These are phyloP conservation scores for Hydrozoanthus gracilis DNA, from an alignment of 92 coral and sea anemone genomes.

Conservation along the genomic window DNA sequence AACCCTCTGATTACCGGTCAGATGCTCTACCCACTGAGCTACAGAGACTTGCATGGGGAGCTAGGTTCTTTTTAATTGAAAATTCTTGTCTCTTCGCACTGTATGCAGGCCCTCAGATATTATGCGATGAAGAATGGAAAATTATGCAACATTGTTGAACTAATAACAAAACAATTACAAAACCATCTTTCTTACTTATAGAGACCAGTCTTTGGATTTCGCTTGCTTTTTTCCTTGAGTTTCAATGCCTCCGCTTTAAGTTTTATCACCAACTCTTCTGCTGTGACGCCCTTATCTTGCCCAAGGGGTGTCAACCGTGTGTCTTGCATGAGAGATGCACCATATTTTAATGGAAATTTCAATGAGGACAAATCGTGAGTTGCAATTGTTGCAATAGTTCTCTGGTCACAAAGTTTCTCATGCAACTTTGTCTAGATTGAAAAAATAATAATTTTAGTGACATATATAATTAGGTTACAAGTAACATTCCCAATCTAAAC, in stretches of 20 bases:
- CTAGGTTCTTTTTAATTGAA: too few relatives aligned
- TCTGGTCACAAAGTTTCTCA: slow-evolving; percentile 87
- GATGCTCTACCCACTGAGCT: too few relatives aligned
- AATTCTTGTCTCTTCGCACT: too few relatives aligned
- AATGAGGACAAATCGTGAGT: slow-evolving; percentile 81
- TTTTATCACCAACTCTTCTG: slow-evolving; percentile 77
- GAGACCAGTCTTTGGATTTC: slow-evolving; percentile 92
- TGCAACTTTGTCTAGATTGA: slow-evolving; percentile 86
- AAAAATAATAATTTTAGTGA: background rate
- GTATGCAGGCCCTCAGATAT: too few relatives aligned
- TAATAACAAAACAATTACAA: background rate
- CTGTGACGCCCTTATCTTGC: slow-evolving; percentile 75
- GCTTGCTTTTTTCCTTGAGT: slow-evolving; percentile 82
- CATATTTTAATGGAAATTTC: slow-evolving; percentile 83
- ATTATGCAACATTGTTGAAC: background rate
- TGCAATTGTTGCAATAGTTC: slow-evolving; percentile 94
- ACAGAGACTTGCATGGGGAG: too few relatives aligned
- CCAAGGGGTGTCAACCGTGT: slow-evolving; percentile 83
- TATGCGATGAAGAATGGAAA: too few relatives aligned
- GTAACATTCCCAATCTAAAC: background rate
- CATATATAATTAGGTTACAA: background rate
- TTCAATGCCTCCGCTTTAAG: slow-evolving; percentile 87
- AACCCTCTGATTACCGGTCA: too few relatives aligned
- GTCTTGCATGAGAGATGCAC: slow-evolving; percentile 69
- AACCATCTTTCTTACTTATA: slow-evolving; percentile 70